Evolutionary conservation across 2,113 vertebrate genomes (phyloP), one percentile per base, ranked within the genome.

Genomic region (Toxostoma redivivum): DNA sequence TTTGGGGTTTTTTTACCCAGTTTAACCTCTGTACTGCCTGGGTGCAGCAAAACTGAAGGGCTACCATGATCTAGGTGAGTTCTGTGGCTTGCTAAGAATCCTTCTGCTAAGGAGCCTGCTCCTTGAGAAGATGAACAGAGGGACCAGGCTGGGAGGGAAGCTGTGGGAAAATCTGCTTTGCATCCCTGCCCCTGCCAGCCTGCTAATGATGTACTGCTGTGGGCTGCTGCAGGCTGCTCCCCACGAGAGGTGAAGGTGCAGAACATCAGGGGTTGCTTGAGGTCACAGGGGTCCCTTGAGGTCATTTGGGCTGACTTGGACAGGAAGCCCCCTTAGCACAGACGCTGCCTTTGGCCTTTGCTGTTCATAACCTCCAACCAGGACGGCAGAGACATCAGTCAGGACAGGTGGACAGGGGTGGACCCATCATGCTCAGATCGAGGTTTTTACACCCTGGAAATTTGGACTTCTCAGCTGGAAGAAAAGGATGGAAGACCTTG

Each of bases 361-460:
- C 37, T 51, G 14, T 78, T n/a, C 12, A 25, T 33, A n/a, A 21
- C 8, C 6, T 27, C 24, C 30, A 62, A 13, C 18, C 45, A 51
- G 37, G 23, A 51, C 0, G 3, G 35, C 45, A 50, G 57, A 38
- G 21, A 8, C 22, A 27, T 17, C 57, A 16, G 22, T 9, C 57
- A 33, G 73, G 12, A 61, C 7, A 33, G 5, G 22, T 50, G 35
- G 28, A 17, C 30, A 61, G 4, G 11, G 5, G 28, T 50, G 28
- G 35, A 22, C 23, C 13, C 11, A 13, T 28, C 9, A 18, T 17
- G 22, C 23, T 22, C 0, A 0, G 18, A 12, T 22, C 22, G 27
- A 42, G 18, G 37, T 42, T 19, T 11, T n/a, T 42, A 42, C 1
- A 8, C 13, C 10, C 23, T 12, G 5, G 47, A 62, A 30, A 16